phyloP scores from a whole-genome alignment of 2,888 invertebrate species.

The Agapetus fuscipes region DNA sequence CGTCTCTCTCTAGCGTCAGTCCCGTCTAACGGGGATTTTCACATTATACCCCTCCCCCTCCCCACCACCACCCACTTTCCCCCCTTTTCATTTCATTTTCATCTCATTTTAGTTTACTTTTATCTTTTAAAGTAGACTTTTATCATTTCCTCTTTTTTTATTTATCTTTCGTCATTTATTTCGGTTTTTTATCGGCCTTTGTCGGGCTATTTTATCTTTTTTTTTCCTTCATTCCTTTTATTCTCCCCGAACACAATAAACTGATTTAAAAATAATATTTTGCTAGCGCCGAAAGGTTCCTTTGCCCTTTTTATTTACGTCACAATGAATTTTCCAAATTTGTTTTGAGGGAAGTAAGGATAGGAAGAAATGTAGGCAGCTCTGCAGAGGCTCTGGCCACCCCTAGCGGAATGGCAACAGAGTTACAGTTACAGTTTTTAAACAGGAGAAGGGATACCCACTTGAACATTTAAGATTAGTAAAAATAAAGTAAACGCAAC shows the following conservation, averaged over 20 bases:
- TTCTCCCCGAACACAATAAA: conserved; percentile 12
- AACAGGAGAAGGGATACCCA: too few relatives aligned
- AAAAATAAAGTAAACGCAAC: too few relatives aligned
- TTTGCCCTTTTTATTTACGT: not conserved
- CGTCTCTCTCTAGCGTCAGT: not conserved
- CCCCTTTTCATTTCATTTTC: conserved; percentile 22
- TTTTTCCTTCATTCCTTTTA: conserved; percentile 2
- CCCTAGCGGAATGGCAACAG: too few relatives aligned
- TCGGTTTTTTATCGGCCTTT: conserved; percentile 13
- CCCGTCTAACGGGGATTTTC: conserved; percentile 3
- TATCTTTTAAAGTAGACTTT: conserved; percentile 22
- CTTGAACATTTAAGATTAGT: too few relatives aligned
- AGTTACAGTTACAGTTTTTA: too few relatives aligned
- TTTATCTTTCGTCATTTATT: conserved; percentile 22
- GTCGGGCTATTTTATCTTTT: conserved; percentile 3
- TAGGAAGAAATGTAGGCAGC: too few relatives aligned
- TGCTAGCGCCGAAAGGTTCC: conserved; percentile 3
- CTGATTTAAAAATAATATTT: conserved; percentile 15
- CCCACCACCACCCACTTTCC: conserved; percentile 5
- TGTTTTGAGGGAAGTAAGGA: too few relatives aligned
- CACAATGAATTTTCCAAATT: too few relatives aligned
- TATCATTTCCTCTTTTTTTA: conserved; percentile 22
- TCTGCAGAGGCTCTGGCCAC: too few relatives aligned
- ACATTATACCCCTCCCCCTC: not conserved
- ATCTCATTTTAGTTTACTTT: conserved; percentile 22